Evolutionary conservation across 2,113 vertebrate species (phyloP).

Genomic region (Chlorodrepanis virens): DNA sequence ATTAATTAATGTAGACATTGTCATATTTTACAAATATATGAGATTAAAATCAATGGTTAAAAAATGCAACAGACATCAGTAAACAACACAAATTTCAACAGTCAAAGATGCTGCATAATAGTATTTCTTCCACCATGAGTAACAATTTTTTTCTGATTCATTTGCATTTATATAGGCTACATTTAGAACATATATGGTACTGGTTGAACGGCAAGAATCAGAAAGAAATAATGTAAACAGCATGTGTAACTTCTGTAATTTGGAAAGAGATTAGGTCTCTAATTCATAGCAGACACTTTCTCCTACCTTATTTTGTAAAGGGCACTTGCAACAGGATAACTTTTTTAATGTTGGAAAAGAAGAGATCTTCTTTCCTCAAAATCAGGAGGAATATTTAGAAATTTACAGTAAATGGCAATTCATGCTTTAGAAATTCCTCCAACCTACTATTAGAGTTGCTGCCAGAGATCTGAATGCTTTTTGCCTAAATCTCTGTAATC

Average conservation of each 20-base stretch:
- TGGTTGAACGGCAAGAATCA: not conserved
- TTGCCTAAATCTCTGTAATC: slow-evolving; percentile 84
- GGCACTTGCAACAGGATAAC: not conserved
- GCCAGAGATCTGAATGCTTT: slow-evolving; percentile 74
- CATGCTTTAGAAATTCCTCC: slow-evolving; percentile 57
- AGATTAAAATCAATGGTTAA: slow-evolving; percentile 31
- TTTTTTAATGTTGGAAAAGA: not conserved
- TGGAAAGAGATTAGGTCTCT: not conserved
- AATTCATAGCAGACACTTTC: not conserved
- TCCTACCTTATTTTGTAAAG: not conserved
- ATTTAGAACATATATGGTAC: not conserved
- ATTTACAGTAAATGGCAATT: slow-evolving; percentile 42
- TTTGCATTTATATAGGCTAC: not conserved
- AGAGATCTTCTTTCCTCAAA: not conserved
- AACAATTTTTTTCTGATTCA: not conserved
- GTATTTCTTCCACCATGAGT: not conserved
- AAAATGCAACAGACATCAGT: not conserved
- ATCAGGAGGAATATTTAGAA: slow-evolving; percentile 15
- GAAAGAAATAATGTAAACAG: not conserved
- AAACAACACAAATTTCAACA: slow-evolving; percentile 3
- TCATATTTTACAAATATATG: slow-evolving; percentile 61
- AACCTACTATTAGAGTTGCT: slow-evolving; percentile 57
- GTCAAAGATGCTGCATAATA: not conserved
- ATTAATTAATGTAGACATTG: slow-evolving; percentile 66
- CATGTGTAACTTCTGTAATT: not conserved